Evolutionary conservation across 2,888 invertebrate genomes (phyloP).

Genomic region (Tenthredo distinguenda): DNA sequence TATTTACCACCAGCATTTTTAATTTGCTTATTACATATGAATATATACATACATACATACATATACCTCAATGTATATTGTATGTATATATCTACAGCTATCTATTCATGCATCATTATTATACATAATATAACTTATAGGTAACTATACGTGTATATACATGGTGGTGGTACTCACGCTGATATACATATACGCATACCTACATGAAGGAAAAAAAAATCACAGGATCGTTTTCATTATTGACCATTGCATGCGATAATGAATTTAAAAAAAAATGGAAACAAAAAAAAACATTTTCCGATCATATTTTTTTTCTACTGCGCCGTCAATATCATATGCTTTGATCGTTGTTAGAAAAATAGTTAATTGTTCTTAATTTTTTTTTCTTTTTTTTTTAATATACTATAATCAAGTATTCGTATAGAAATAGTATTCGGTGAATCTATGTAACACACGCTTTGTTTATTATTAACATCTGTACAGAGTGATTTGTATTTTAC

Average conservation of each 20-base stretch:
- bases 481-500: neutral
- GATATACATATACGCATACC: neutral
- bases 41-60: neutral
- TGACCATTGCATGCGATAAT: neutral
- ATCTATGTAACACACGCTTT: neutral
- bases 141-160: neutral
- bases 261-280: neutral
- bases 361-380: neutral
- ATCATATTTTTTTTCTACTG: neutral
- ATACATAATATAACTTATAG: neutral
- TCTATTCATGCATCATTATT: neutral
- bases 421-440: neutral
- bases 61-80: neutral
- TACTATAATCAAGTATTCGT: neutral
- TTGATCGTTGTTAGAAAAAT: constrained; percentile 6
- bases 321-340: constrained; percentile 29
- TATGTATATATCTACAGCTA: neutral
- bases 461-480: neutral
- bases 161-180: constrained; percentile 49
- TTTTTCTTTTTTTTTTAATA: neutral
- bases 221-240: constrained; percentile 7
- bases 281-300: neutral
- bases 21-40: neutral
- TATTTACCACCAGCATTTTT: constrained; percentile 43
- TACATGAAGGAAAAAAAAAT: neutral